Conservation (phyloP, 92 coral and sea anemone genomes). For the Phymanthus crucifer region DNA sequence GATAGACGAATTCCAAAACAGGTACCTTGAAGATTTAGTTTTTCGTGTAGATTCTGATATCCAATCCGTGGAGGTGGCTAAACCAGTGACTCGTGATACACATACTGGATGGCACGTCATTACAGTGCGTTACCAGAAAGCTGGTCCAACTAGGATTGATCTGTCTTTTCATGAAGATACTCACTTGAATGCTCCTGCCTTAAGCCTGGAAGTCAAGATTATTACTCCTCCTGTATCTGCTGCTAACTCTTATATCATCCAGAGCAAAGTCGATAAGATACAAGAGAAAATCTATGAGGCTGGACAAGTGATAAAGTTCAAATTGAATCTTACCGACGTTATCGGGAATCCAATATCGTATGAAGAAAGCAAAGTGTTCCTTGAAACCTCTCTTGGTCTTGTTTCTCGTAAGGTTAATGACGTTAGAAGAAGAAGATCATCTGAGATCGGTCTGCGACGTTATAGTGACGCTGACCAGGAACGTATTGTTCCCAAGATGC, state of each 20-base stretch:
- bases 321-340: background rate
- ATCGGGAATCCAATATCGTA: background rate
- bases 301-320: background rate
- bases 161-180: background rate
- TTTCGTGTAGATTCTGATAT: background rate
- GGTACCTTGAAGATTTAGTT: background rate
- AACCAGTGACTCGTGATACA: background rate
- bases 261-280: background rate
- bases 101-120: background rate
- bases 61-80: background rate
- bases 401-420: background rate
- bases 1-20: background rate
- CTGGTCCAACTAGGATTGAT: background rate
- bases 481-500: background rate
- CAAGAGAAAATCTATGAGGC: background rate
- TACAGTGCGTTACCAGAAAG: background rate
- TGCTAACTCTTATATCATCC: background rate
- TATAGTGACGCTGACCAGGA: background rate
- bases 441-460: no score
- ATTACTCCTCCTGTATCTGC: background rate
- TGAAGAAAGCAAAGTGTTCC: background rate
- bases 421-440: no score
- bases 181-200: background rate
- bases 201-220: background rate
- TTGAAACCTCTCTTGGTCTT: background rate